Evolutionary conservation across 2,888 invertebrate genomes (phyloP).

Genomic region (Mythimna albipuncta): DNA sequence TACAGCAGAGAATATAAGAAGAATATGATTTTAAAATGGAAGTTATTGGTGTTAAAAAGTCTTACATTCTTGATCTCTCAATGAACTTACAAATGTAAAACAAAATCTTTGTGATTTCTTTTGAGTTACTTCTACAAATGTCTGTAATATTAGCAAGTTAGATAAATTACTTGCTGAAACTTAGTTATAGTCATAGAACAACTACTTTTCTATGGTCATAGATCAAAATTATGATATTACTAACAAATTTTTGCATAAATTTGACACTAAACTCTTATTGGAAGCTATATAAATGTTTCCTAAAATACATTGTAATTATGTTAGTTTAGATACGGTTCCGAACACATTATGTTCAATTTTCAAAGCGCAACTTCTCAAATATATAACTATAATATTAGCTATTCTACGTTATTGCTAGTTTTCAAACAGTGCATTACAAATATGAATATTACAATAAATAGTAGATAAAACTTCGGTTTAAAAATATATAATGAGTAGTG

Average conservation of each 20-base stretch:
- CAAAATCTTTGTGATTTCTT: neutral
- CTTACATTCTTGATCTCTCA: too few species aligned
- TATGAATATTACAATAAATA: slow-evolving; percentile 2
- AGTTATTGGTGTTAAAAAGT: too few species aligned
- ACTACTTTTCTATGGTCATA: neutral
- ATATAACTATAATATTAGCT: neutral
- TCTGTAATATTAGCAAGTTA: neutral
- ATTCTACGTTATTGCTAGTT: neutral
- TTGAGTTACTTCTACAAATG: neutral
- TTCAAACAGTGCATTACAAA: neutral
- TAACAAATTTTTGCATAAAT: neutral
- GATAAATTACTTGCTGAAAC: neutral
- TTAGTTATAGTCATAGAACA: neutral
- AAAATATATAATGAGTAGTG: too few species aligned
- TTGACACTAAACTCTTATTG: neutral
- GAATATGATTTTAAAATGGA: too few species aligned
- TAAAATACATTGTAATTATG: neutral
- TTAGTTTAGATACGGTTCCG: slow-evolving; percentile 1
- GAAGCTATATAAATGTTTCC: neutral
- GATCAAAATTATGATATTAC: neutral
- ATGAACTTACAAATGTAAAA: too few species aligned
- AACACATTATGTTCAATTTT: neutral
- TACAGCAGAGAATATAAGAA: too few species aligned
- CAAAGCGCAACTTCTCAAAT: neutral
- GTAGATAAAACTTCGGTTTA: neutral